phyloP scores from a whole-genome alignment of 1,140 invertebrate species.

The Aphelinus atriplicis region DNA sequence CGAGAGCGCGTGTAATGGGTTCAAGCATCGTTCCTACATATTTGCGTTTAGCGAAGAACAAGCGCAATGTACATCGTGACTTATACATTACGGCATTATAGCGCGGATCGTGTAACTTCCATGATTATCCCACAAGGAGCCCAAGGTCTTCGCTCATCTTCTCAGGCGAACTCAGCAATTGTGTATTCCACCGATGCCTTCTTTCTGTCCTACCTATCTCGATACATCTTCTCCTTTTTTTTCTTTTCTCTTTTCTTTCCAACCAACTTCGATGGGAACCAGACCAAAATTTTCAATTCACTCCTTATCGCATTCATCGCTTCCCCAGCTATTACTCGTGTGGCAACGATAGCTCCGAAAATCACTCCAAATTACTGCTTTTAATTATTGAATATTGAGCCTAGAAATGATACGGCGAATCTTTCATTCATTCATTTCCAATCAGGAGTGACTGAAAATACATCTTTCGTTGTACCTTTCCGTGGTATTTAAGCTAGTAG shows the following conservation, averaged over 20 bases:
- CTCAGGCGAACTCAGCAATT: conserved; percentile 44
- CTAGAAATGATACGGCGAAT: no score
- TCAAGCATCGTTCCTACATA: conserved; percentile 20
- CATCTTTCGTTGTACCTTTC: no score
- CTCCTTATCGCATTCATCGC: no score
- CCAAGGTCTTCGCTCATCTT: conserved; percentile 52
- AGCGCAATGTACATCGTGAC: conserved; percentile 49
- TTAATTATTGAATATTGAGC: no score
- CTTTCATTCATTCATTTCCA: no score
- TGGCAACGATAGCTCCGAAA: no score
- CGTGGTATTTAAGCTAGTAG: no score
- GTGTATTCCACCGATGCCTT: conserved; percentile 37
- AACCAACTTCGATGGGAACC: neutral
- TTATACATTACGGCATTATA: conserved; percentile 51
- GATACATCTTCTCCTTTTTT: neutral
- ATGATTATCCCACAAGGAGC: conserved; percentile 57
- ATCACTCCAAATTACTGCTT: no score
- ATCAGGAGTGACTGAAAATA: no score
- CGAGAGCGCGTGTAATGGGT: conserved; percentile 11
- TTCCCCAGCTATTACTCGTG: no score
- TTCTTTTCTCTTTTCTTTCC: neutral
- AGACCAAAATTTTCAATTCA: no score
- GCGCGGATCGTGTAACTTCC: conserved; percentile 52
- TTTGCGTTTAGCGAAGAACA: conserved; percentile 23
- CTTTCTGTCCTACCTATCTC: conserved; percentile 12